A percentile compares a stretch with the other conserved stretches of the same genome.
Evolutionary conservation across 1,140 invertebrate species (phyloP).

Genomic region (Aphis gossypii): DNA sequence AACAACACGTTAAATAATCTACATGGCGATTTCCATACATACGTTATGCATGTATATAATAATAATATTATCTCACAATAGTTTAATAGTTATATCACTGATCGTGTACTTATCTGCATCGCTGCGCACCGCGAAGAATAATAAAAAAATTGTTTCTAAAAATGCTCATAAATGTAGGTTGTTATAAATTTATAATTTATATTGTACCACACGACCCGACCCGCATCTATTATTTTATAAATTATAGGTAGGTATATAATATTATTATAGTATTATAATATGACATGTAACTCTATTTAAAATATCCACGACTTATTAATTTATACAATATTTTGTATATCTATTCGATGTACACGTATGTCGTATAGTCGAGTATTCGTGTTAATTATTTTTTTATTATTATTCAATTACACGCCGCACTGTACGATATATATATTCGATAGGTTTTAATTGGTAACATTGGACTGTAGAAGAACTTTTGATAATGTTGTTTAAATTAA

Average conservation of each 20-base stretch:
- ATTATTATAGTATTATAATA: not conserved
- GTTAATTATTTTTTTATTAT: not conserved
- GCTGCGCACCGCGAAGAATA: not conserved
- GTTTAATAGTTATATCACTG: constrained; percentile 11
- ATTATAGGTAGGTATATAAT: not conserved
- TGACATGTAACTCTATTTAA: constrained; percentile 4
- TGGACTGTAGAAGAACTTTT: not conserved
- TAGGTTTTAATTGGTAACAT: constrained; percentile 14
- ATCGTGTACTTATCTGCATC: not conserved
- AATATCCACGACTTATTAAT: not conserved
- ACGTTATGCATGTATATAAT: not conserved
- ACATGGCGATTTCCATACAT: not conserved
- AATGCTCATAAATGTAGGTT: not conserved
- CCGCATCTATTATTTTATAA: not conserved
- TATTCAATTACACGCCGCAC: not conserved
- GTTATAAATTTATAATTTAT: not conserved
- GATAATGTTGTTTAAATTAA: constrained; percentile 25
- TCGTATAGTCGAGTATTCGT: not conserved
- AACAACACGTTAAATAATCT: not conserved
- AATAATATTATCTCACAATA: not conserved
- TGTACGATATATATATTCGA: not conserved
- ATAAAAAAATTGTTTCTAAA: not conserved
- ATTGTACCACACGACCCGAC: not conserved
- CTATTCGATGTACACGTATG: not conserved
- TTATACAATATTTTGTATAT: not conserved